Evolutionary conservation across 64 coral and sea anemone species (phyloP), one percentile per base, ranked within the genome.

Genomic region (Pocillopora verrucosa): DNA sequence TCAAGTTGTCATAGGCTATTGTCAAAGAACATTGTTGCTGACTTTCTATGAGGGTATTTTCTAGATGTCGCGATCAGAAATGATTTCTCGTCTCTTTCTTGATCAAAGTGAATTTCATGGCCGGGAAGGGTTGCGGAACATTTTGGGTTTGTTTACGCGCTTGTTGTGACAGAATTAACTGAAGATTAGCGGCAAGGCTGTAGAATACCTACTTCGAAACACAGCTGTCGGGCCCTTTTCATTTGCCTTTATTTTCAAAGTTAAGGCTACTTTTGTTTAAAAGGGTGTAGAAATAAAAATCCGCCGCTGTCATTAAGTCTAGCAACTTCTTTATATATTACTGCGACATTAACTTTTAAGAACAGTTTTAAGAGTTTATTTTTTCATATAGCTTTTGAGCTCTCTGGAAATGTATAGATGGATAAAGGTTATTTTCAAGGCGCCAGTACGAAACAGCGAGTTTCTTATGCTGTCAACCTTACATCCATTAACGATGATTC

Each of bases 361-460:
- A 51, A 80, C 59, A 56, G 9, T 78, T 56, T 11, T 22, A 80
- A 60, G 20, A 60, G 19, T 60, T 60, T 3, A 24, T 60, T 80
- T 51, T 60, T 60, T 61, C 60, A 20, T 80, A 80, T 60, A 80
- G 26, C 56, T 60, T 80, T 61, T 60, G 60, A 20, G 25, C 37
- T 75, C 37, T 35, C 34, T n/a, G 76, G 58, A 20, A 58, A 58
- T n/a, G n/a, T n/a, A n/a, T n/a, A n/a, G n/a, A n/a, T n/a, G n/a
- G n/a, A n/a, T n/a, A n/a, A n/a, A n/a, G 77, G 59, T 80, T 80
- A 13, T 58, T 80, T 60, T 80, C 76, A 80, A 80, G 60, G 77
- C 22, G 57, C 56, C 56, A 59, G 56, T 13, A 13, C 60, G 60
- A 80, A 22, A 80, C 16, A 17, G 57, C n/a, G 57, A 80, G 22